These are phyloP conservation scores for Progne subis DNA, from an alignment of 2,113 vertebrate species.

Conservation along the genomic window DNA sequence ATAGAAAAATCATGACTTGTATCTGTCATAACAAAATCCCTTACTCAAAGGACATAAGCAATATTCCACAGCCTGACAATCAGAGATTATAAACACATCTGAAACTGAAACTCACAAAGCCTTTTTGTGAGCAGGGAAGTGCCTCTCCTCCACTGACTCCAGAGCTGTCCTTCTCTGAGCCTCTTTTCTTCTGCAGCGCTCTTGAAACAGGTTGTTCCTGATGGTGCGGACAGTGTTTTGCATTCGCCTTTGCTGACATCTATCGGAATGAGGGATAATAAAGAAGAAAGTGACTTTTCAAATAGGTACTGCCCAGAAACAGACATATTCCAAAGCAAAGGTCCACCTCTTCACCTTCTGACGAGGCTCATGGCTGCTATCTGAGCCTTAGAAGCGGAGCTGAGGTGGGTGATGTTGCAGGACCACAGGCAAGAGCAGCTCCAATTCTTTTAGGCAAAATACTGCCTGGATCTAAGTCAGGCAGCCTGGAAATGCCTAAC, in stretches of 20 bases:
- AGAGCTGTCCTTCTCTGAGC: slow-evolving; percentile 39
- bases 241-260: slow-evolving; percentile 80
- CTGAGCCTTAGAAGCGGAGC: not conserved
- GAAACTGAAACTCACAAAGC: slow-evolving; percentile 32
- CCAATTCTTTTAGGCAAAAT: not conserved
- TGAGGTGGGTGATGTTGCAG: not conserved
- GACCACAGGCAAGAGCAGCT: not conserved
- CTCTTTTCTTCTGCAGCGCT: slow-evolving; percentile 55
- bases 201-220: slow-evolving; percentile 69
- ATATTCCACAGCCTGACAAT: not conserved
- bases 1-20: not conserved
- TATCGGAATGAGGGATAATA: slow-evolving; percentile 29
- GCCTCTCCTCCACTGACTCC: not conserved
- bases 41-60: not conserved
- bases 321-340: not conserved
- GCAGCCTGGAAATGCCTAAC: not conserved
- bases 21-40: not conserved
- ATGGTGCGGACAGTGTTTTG: slow-evolving; percentile 69
- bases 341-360: not conserved
- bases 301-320: not conserved
- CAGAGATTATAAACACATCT: not conserved
- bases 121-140: not conserved
- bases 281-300: not conserved
- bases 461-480: not conserved
- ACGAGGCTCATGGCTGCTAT: not conserved